phyloP scores from a whole-genome alignment of 2,888 invertebrate genomes.

The Sinodicranocentrus sp. region DNA sequence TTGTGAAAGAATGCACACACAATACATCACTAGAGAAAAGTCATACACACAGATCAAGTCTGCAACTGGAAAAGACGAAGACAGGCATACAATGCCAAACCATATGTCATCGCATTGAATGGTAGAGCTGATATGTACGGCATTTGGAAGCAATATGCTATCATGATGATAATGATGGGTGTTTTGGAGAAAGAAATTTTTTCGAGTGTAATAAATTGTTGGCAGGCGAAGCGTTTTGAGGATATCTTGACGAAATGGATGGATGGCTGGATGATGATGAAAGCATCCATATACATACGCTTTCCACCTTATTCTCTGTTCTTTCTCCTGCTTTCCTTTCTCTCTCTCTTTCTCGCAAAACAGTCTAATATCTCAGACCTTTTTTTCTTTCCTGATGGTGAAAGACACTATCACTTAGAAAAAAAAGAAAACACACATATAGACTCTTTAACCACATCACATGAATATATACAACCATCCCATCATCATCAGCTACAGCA shows the following conservation, averaged over 20 bases:
- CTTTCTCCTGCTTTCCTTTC: conserved; percentile 32
- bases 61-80: conserved; percentile 8
- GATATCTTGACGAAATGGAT: conserved; percentile 63
- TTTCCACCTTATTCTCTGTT: too few relatives aligned
- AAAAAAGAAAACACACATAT: conserved; percentile 52
- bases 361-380: conserved; percentile 4
- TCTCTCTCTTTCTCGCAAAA: conserved; percentile 36
- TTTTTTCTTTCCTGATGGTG: conserved; percentile 65
- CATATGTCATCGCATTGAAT: conserved; percentile 56
- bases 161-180: conserved; percentile 55
- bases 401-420: conserved; percentile 75
- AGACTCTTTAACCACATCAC: too few relatives aligned
- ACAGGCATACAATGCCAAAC: conserved; percentile 57
- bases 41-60: conserved; percentile 6
- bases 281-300: too few relatives aligned
- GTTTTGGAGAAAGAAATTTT: conserved; percentile 71
- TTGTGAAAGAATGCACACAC: conserved; percentile 28
- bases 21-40: conserved; percentile 16
- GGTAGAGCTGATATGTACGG: conserved; percentile 29
- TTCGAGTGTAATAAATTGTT: conserved; percentile 77
- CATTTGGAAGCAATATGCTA: conserved; percentile 56
- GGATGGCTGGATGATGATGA: conserved; percentile 62
- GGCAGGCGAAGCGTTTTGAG: conserved; percentile 69
- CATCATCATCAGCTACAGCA: conserved; percentile 51
- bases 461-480: conserved; percentile 35